Evolutionary conservation across 2,888 invertebrate species (phyloP).

Genomic region (Bombyx huttoni): DNA sequence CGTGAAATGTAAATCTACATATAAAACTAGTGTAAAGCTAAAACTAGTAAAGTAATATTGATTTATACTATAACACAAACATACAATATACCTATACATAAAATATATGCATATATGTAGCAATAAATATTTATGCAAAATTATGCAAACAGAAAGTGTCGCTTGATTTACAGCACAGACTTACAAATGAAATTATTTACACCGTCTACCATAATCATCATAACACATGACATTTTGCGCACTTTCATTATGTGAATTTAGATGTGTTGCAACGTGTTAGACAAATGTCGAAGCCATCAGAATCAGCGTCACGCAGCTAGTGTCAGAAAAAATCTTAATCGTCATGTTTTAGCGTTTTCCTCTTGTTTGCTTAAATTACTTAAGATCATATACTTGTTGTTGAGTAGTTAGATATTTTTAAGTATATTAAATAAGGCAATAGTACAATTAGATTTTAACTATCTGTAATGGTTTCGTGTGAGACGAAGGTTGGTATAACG

Average conservation of each 20-base stretch:
- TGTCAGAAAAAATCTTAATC: slow-evolving; percentile 6
- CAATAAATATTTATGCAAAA: too few species aligned
- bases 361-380: slow-evolving; percentile 40
- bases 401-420: neutral
- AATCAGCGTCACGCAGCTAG: slow-evolving; percentile 1
- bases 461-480: too few species aligned
- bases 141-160: too few species aligned
- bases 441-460: too few species aligned
- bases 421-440: too few species aligned
- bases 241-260: neutral
- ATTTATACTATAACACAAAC: too few species aligned
- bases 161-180: neutral
- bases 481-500: too few species aligned
- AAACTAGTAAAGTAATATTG: too few species aligned
- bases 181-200: neutral
- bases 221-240: neutral
- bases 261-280: neutral
- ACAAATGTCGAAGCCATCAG: neutral
- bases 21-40: too few species aligned
- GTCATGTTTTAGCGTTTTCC: slow-evolving; percentile 42
- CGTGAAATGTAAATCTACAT: too few species aligned
- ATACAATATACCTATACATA: too few species aligned
- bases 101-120: too few species aligned
- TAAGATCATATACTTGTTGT: neutral
- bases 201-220: neutral